These are phyloP conservation scores for Molanna angustata DNA, from an alignment of 2,888 invertebrate genomes.

Conservation along the genomic window DNA sequence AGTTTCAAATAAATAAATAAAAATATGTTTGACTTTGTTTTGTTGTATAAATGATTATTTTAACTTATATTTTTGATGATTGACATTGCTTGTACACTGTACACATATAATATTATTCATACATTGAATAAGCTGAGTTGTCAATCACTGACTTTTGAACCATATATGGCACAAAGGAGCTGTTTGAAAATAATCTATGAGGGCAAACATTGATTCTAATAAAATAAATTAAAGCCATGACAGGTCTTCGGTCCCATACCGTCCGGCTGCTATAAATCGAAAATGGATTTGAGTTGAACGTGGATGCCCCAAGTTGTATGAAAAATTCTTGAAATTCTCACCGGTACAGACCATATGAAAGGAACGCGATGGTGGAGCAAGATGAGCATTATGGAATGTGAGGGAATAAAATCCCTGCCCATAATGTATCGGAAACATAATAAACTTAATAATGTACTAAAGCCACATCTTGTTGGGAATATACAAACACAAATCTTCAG, in stretches of 20 bases:
- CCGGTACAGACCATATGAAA: neutral
- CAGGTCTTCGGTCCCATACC: conserved; percentile 27
- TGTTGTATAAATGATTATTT: too few relatives aligned
- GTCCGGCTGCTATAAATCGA: conserved; percentile 19
- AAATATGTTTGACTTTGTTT: too few relatives aligned
- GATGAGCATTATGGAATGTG: neutral
- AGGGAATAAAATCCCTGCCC: neutral
- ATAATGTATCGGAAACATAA: too few relatives aligned
- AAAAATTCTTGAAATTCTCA: conserved; percentile 14
- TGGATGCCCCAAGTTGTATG: neutral
- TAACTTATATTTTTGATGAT: too few relatives aligned
- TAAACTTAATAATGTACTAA: too few relatives aligned
- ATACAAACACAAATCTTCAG: too few relatives aligned
- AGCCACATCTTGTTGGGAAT: too few relatives aligned
- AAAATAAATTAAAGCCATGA: conserved; percentile 28
- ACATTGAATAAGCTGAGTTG: too few relatives aligned
- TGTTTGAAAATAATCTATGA: conserved; percentile 23
- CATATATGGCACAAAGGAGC: conserved; percentile 23
- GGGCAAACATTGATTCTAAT: conserved; percentile 24
- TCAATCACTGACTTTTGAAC: too few relatives aligned
- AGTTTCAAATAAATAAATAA: too few relatives aligned
- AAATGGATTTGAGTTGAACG: neutral
- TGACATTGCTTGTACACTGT: too few relatives aligned
- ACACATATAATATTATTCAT: too few relatives aligned
- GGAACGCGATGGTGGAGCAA: neutral